phyloP scores from a whole-genome alignment of 2,113 vertebrate species.

The Falcunculus frontatus region DNA sequence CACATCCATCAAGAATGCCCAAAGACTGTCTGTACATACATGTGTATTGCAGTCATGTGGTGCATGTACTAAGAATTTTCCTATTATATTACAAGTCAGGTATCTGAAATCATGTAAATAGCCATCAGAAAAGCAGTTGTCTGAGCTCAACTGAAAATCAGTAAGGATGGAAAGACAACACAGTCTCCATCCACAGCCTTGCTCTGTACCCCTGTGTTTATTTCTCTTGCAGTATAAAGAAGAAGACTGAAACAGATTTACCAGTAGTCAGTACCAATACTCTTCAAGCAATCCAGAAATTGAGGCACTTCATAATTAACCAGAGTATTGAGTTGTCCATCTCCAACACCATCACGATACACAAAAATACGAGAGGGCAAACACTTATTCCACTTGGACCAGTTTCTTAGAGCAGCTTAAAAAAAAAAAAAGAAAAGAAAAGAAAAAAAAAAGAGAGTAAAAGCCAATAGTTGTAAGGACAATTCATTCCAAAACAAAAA shows the following conservation, averaged over 20 bases:
- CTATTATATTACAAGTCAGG: neutral
- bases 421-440: neutral
- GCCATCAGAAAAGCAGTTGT: neutral
- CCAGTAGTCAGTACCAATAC: conserved; percentile 81
- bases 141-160: neutral
- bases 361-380: conserved; percentile 89
- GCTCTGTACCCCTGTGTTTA: neutral
- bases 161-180: neutral
- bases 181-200: neutral
- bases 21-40: rapidly evolving
- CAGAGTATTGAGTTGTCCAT: conserved; percentile 86
- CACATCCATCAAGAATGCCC: neutral
- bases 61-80: neutral
- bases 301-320: conserved; percentile 90
- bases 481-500: neutral
- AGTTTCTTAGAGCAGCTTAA: conserved; percentile 82
- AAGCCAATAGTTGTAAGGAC: neutral
- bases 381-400: conserved; percentile 77
- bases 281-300: conserved; percentile 84
- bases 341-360: conserved; percentile 93
- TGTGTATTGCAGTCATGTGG: neutral
- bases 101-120: neutral
- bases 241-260: conserved; percentile 43
- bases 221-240: neutral
- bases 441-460: neutral